phyloP scores from a whole-genome alignment of 2,888 invertebrate species.

The Isotomurus palustris region DNA sequence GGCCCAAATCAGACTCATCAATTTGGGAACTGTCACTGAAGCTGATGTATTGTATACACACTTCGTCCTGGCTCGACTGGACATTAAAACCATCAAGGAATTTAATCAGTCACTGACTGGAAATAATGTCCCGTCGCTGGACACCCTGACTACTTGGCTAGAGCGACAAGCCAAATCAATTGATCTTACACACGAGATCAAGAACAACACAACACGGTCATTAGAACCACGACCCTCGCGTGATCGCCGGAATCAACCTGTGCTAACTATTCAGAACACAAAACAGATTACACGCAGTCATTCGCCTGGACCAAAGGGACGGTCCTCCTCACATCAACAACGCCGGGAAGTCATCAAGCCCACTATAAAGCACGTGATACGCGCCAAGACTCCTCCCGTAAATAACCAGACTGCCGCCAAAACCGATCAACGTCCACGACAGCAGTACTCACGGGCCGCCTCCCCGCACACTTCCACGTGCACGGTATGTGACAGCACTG shows the following conservation, averaged over 20 bases:
- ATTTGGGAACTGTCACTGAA: neutral
- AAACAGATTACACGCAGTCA: neutral
- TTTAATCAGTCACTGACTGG: constrained; percentile 8
- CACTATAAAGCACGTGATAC: too few relatives aligned
- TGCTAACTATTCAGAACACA: neutral
- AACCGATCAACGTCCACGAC: neutral
- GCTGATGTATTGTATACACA: constrained; percentile 6
- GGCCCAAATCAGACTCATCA: constrained; percentile 6
- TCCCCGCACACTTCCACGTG: neutral
- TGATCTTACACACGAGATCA: constrained; percentile 7
- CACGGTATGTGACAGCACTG: neutral
- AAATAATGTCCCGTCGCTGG: neutral
- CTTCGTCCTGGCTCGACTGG: constrained; percentile 6
- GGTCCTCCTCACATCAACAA: neutral
- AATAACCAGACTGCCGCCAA: neutral
- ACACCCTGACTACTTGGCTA: neutral
- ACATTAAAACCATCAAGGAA: neutral
- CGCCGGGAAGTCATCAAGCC: neutral
- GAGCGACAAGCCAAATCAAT: constrained; percentile 3
- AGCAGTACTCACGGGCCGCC: neutral
- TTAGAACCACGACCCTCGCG: neutral
- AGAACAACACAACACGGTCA: neutral
- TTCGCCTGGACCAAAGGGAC: neutral
- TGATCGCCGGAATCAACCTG: neutral
- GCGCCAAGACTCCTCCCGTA: too few relatives aligned